Conservation (phyloP, 2,797 vertebrate species). For the Zalophus californianus region DNA sequence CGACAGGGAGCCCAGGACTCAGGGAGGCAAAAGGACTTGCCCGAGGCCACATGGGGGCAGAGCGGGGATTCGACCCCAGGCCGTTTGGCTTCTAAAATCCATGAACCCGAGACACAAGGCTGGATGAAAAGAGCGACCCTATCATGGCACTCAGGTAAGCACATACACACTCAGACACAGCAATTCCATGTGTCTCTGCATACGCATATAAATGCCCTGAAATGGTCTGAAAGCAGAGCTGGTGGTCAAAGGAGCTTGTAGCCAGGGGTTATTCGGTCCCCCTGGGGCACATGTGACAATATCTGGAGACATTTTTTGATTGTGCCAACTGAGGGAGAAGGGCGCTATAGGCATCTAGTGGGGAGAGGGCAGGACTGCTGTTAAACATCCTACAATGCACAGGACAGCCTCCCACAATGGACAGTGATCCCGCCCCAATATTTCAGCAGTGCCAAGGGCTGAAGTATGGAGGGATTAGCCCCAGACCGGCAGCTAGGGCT, state of each 20-base stretch:
- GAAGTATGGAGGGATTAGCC: background rate
- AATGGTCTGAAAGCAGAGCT: background rate
- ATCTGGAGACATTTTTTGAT: background rate
- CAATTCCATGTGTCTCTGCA: fast-evolving
- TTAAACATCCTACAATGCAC: background rate
- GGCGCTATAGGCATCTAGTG: background rate
- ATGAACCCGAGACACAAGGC: background rate
- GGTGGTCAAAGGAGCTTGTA: background rate
- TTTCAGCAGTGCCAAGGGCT: background rate
- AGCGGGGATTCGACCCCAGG: background rate
- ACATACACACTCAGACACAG: background rate
- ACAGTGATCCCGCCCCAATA: background rate
- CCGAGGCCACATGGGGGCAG: background rate
- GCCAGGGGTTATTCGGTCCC: background rate
- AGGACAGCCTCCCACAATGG: background rate
- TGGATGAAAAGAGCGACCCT: background rate
- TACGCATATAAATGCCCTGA: fast-evolving
- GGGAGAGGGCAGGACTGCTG: background rate
- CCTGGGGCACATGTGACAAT: background rate
- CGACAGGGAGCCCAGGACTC: background rate
- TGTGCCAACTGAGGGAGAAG: background rate
- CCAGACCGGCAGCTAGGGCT: background rate
- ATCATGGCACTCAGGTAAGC: background rate
- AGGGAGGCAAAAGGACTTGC: background rate
- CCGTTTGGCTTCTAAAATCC: background rate